These are phyloP conservation scores for Pardosa pseudoannulata DNA, from an alignment of 2,888 invertebrate genomes.

Conservation along the genomic window DNA sequence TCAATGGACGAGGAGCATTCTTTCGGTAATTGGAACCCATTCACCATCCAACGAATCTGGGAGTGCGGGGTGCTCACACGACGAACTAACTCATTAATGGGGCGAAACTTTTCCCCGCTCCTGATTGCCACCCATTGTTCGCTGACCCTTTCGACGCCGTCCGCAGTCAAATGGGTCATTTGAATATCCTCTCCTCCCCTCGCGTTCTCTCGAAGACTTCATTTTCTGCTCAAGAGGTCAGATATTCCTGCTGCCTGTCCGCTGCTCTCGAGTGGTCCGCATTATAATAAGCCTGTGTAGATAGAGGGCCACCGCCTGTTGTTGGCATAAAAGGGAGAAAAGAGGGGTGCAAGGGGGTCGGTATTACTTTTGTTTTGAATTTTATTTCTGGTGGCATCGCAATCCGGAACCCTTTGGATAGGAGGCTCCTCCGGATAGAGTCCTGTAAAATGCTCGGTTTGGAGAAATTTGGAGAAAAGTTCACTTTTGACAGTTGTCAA, in stretches of 20 bases:
- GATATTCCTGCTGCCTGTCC: not conserved
- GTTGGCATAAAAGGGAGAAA: not conserved
- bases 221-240: not conserved
- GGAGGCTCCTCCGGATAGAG: no score
- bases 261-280: not conserved
- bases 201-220: not conserved
- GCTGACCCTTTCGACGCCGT: not conserved
- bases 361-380: no score
- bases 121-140: conserved; percentile 1
- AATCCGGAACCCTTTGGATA: no score
- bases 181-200: not conserved
- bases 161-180: not conserved
- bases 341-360: no score
- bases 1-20: not conserved
- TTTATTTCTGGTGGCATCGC: no score
- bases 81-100: not conserved
- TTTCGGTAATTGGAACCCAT: not conserved
- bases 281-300: not conserved
- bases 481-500: no score
- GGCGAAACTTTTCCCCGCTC: not conserved
- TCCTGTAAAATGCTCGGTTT: no score
- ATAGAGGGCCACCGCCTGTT: not conserved
- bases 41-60: not conserved
- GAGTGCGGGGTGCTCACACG: not conserved
- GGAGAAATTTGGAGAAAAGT: no score